These are phyloP conservation scores for Rousettus leschenaultii DNA, from an alignment of 2,113 vertebrate species.

Conservation along the genomic window DNA sequence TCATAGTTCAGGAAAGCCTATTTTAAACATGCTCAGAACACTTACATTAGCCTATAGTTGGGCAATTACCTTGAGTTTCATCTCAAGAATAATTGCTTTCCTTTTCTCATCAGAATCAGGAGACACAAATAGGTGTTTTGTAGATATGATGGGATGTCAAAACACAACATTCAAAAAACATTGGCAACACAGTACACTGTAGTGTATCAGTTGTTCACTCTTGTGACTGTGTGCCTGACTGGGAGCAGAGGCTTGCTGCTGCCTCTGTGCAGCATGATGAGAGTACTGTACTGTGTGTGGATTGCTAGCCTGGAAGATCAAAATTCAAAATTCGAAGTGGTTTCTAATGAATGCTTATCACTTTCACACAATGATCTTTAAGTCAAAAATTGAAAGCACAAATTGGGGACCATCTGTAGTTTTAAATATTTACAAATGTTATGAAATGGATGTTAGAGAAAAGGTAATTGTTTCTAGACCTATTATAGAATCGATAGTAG, in stretches of 20 bases:
- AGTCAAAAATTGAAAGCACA: not conserved
- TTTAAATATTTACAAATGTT: not conserved
- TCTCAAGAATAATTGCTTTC: not conserved
- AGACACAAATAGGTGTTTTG: not conserved
- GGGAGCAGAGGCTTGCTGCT: not conserved
- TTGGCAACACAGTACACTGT: not conserved
- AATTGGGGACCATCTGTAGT: not conserved
- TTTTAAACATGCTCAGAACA: not conserved
- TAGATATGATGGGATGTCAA: not conserved
- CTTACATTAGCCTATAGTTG: not conserved
- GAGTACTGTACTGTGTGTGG: not conserved
- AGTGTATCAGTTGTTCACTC: not conserved
- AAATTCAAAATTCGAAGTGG: no score
- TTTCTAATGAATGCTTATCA: not conserved
- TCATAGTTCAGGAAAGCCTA: not conserved
- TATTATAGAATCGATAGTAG: not conserved
- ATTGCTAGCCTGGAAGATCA: not conserved
- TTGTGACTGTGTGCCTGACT: not conserved
- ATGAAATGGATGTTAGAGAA: not conserved
- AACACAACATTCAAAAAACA: not conserved
- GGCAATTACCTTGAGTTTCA: not conserved
- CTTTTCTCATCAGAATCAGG: not conserved
- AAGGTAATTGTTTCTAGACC: not conserved
- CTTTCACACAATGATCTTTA: not conserved
- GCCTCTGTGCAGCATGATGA: not conserved